Percentiles rank a stretch among this genome's conserved stretches.
Conservation (phyloP, 2,113 vertebrate species). For the Meles meles region DNA sequence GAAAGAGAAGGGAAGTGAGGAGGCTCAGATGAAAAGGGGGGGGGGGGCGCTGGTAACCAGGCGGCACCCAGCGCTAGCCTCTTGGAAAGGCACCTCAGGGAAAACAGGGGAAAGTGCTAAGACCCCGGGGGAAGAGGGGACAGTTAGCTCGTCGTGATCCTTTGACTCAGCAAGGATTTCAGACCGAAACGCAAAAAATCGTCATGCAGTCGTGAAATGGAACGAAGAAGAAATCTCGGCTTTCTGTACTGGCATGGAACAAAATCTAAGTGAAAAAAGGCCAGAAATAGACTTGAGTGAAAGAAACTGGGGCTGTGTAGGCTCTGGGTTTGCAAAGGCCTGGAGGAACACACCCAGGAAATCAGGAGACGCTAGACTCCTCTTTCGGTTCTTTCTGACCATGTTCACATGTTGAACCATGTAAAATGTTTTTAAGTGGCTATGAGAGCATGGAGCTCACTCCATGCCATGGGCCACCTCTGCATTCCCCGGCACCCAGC, state of each 20-base stretch:
- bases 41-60: background rate
- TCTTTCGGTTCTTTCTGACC: background rate
- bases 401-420: background rate
- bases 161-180: background rate
- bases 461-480: background rate
- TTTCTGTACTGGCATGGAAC: background rate
- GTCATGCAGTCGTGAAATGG: background rate
- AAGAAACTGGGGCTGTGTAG: background rate
- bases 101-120: background rate
- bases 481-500: background rate
- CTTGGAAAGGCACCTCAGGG: background rate
- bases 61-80: background rate
- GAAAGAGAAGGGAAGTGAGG: background rate
- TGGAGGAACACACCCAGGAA: background rate
- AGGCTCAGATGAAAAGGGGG: background rate
- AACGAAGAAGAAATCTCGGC: background rate
- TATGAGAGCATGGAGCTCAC: background rate
- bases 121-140: background rate
- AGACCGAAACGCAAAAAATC: background rate
- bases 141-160: fast-evolving
- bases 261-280: background rate
- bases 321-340: background rate
- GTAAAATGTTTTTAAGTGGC: background rate
- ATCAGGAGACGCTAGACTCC: background rate
- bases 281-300: background rate